Evolutionary conservation across 23 tunicate genomes (phyloP), one percentile per base, ranked within the genome.

Genomic region (Trididemnum miniatum): DNA sequence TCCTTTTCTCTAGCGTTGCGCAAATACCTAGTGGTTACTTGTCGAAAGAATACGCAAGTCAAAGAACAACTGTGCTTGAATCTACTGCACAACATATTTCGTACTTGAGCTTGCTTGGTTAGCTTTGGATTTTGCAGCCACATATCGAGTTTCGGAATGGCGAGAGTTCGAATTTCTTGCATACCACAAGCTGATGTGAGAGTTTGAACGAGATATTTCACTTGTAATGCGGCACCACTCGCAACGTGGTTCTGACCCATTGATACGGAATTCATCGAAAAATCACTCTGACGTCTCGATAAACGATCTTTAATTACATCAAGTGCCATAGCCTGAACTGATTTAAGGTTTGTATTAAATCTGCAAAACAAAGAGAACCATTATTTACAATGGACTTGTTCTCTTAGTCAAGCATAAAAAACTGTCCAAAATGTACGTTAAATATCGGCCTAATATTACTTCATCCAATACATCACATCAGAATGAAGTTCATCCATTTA

Each of bases 121-220:
- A 84, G 84, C 37, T 88, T 88, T 0, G 87, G 87, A 51, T 84
- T 88, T 76, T 93, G 98, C 52, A 88, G 76, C 98, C 98, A 93
- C 87, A 84, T 84, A 27, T 93, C 98, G 4, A 93, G 87, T 35
- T 88, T 93, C 33, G 80, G 89, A 74, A 72, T 59, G 4, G 98
- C 89, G 34, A 81, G 37, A 9, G 62, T 59, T 35, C 98, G 83
- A 22, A 88, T 72, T 54, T 88, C 89, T 81, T 84, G 83, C 64
- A 88, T 28, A 23, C 98, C 98, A 52, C 93, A 93, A 23, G 82
- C 75, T 20, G 89, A 50, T 0, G 81, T 73, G 28, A 93, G 67
- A 3, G 98, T 88, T 60, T 79, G 80, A 31, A 93, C 72, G 15
- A 93, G 67, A 66, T 72, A 34, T 65, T 69, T 81, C 51, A 72